Evolutionary conservation across 92 coral and sea anemone genomes (phyloP), one percentile per base, ranked within the genome.

Genomic region (Bergia puertoricense): DNA sequence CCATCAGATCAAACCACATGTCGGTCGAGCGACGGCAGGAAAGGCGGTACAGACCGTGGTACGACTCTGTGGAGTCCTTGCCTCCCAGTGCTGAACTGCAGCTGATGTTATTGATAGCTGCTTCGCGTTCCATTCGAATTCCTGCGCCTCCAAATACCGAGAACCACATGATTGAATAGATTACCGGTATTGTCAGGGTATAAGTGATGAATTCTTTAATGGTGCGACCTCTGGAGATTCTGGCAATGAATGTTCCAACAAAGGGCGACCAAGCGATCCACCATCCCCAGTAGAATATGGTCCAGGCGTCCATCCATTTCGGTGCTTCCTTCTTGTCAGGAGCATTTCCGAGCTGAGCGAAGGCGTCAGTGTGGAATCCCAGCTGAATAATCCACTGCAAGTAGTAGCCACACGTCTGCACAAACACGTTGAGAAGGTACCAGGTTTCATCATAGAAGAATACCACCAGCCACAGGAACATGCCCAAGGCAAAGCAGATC

Each of bases 331-430:
- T 83, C 40, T 41, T 59, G 41, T 89, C 88, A 18, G 91, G 91
- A 7, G 91, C 91, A 78, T 89, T 89, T 50, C 88, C 88, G 42
- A 76, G 85, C 74, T 89, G 91, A 14, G 88, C 91, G n/a, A 89
- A 89, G 43, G 91, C 91, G 54, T 89, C 88, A 14, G 91, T 89
- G 85, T 89, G 91, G 66, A 89, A 89, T 10, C 91, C 91, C 74
- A 89, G 88, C 76, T 89, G 91, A 43, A 89, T 41, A 39, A 89
- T 5, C 78, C 79, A 89, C 54, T 89, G 88, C 14, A 89, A 62
- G 67, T 89, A 89, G 54, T 89, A 89, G 39, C 91, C 91, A 46
- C 79, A 59, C 51, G 88, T 89, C 56, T 89, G 91, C 8, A 84
- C 88, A 69, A 83, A 89, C 11, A 89, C 85, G 46, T 84, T 89